Conservation (phyloP, 2,113 vertebrate species). For the Halcyon malimbica region DNA sequence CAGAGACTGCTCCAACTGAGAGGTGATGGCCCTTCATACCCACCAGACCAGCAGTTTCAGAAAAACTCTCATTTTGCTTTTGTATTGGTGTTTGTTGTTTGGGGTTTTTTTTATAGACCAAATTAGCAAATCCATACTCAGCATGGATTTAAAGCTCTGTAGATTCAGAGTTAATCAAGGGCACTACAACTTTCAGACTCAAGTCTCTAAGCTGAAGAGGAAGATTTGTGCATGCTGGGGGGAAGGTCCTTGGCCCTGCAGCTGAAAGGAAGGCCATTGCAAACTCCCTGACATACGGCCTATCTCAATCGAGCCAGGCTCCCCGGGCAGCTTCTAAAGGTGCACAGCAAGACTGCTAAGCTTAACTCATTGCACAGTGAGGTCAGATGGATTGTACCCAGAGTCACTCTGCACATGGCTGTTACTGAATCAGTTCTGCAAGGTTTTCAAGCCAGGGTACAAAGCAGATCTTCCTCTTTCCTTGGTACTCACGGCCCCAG, state of each 20-base stretch:
- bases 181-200: not conserved
- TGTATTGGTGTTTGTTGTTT: not conserved
- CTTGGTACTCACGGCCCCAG: not conserved
- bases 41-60: not conserved
- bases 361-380: not conserved
- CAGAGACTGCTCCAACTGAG: not conserved
- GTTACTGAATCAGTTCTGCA: not conserved
- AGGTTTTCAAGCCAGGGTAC: not conserved
- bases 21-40: not conserved
- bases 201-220: not conserved
- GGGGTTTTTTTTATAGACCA: not conserved
- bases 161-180: not conserved
- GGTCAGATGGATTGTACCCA: not conserved
- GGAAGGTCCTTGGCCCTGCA: not conserved
- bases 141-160: not conserved
- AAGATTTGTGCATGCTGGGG: not conserved
- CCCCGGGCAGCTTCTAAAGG: not conserved
- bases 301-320: not conserved
- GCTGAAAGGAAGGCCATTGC: not conserved
- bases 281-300: not conserved
- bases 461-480: not conserved
- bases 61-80: not conserved
- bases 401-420: not conserved
- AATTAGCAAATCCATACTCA: not conserved
- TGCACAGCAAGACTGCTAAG: not conserved